Evolutionary conservation across 2,888 invertebrate genomes (phyloP).

Genomic region (Elmis aenea): DNA sequence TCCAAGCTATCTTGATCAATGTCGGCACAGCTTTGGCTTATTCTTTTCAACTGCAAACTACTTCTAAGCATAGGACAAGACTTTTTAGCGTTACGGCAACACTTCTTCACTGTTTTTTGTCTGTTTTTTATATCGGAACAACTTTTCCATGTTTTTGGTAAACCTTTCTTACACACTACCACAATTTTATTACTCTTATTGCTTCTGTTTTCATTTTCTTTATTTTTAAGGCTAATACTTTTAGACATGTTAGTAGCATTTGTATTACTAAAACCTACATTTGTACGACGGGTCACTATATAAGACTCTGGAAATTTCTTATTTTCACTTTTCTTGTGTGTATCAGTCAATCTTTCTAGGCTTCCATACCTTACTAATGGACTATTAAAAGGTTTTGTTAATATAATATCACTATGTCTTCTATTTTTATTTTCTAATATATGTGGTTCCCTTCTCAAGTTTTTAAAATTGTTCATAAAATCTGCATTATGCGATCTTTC

Average conservation of each 20-base stretch:
- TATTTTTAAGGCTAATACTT: constrained; percentile 21
- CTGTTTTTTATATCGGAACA: constrained; percentile 43
- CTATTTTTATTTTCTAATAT: constrained; percentile 34
- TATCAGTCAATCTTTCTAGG: constrained; percentile 40
- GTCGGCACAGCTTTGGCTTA: constrained; percentile 40
- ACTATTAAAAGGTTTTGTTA: constrained; percentile 47
- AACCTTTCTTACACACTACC: constrained; percentile 34
- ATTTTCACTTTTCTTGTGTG: constrained; percentile 26
- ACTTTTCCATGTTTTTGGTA: constrained; percentile 44
- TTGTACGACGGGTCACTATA: constrained; percentile 40
- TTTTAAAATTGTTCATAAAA: constrained; percentile 31
- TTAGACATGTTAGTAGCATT: constrained; percentile 45
- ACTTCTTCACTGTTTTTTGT: constrained; percentile 38
- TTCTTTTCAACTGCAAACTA: constrained; percentile 33
- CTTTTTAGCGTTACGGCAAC: constrained; percentile 43
- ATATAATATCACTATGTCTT: constrained; percentile 51
- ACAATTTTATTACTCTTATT: constrained; percentile 33
- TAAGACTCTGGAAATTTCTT: constrained; percentile 48
- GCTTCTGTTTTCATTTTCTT: constrained; percentile 33
- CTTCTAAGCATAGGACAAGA: constrained; percentile 41
- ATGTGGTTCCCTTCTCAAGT: constrained; percentile 31
- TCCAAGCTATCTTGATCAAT: constrained; percentile 23
- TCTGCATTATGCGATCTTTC: constrained; percentile 31
- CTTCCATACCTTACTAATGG: constrained; percentile 47
- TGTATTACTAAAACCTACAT: constrained; percentile 20